These are phyloP conservation scores for Melitaea cinxia DNA, from an alignment of 1,140 invertebrate species.

Conservation along the genomic window DNA sequence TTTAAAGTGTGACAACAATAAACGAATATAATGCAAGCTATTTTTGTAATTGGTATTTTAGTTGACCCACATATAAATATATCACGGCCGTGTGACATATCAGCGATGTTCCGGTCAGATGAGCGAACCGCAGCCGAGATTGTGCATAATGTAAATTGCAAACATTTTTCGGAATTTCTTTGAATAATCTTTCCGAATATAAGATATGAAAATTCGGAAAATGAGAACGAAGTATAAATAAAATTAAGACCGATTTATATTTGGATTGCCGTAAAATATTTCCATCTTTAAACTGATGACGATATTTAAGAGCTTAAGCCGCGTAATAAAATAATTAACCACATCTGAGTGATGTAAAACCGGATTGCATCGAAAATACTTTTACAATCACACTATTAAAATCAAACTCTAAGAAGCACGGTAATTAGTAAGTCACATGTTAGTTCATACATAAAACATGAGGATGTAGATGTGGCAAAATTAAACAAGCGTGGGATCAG, in stretches of 20 bases:
- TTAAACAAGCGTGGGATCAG: slow-evolving; percentile 21
- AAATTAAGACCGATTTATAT: not conserved
- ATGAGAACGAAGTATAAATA: not conserved
- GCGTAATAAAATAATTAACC: not conserved
- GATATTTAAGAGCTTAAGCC: not conserved
- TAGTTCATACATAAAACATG: not conserved
- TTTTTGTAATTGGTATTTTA: slow-evolving; percentile 14
- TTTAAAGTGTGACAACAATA: slow-evolving; percentile 7
- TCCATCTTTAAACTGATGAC: not conserved
- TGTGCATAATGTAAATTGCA: slow-evolving; percentile 9
- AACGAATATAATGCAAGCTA: not conserved
- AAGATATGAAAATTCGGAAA: not conserved
- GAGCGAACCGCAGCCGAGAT: slow-evolving; percentile 14
- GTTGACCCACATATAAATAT: slow-evolving; percentile 9
- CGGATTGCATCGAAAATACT: not conserved
- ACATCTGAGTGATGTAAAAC: not conserved
- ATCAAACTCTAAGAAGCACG: not conserved
- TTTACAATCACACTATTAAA: slow-evolving; percentile 7
- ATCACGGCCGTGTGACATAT: slow-evolving; percentile 18
- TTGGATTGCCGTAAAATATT: not conserved
- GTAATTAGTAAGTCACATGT: slow-evolving; percentile 7
- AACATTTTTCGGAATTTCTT: slow-evolving; percentile 1
- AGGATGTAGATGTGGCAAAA: slow-evolving; percentile 10
- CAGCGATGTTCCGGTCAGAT: slow-evolving; percentile 29
- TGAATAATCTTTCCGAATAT: not conserved